These are phyloP conservation scores for Eonycteris spelaea DNA, from an alignment of 2,113 vertebrate genomes.

Conservation along the genomic window DNA sequence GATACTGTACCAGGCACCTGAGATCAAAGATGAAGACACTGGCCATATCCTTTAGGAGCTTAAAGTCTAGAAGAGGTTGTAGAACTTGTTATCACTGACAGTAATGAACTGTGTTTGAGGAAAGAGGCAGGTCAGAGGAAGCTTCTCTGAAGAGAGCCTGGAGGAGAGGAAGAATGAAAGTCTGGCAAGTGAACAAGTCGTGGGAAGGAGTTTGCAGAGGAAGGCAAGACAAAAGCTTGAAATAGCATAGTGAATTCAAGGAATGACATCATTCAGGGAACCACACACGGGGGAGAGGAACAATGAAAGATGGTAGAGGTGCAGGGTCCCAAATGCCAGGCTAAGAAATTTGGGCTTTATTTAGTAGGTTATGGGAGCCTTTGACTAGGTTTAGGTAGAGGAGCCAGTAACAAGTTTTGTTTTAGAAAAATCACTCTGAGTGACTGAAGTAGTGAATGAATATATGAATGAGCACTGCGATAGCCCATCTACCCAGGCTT, in stretches of 20 bases:
- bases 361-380: background rate
- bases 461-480: background rate
- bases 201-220: background rate
- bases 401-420: background rate
- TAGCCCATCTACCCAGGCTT: background rate
- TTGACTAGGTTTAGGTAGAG: background rate
- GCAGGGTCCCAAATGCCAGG: background rate
- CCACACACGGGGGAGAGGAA: fast-evolving
- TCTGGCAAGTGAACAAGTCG: background rate
- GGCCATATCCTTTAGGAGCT: background rate
- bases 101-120: too few relatives aligned
- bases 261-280: background rate
- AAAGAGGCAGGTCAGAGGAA: background rate
- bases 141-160: background rate
- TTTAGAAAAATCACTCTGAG: background rate
- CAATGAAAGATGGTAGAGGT: background rate
- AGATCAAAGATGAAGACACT: background rate
- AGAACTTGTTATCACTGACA: background rate
- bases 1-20: background rate
- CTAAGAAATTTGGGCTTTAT: background rate
- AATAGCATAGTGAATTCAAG: background rate
- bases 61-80: background rate
- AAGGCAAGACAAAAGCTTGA: background rate
- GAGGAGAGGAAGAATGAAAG: background rate
- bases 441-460: background rate